Percentiles rank a stretch among this genome's conserved stretches.
phyloP scores from a whole-genome alignment of 2,888 invertebrate species.

The Camponotus fellah region DNA sequence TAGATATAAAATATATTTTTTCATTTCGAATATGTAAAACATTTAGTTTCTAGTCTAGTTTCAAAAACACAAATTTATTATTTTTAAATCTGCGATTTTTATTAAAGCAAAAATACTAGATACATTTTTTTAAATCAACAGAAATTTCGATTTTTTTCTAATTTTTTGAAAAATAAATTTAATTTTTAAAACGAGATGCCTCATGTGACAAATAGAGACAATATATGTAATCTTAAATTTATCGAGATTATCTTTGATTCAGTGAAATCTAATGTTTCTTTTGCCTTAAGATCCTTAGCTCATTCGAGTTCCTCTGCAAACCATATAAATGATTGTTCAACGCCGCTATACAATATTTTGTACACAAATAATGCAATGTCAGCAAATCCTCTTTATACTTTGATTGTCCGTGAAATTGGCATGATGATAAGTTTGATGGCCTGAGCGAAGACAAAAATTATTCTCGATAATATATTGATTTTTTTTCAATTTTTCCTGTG shows the following conservation, averaged over 20 bases:
- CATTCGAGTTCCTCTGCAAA: background rate
- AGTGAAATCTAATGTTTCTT: background rate
- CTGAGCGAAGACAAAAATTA: constrained; percentile 16
- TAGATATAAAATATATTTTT: constrained; percentile 2
- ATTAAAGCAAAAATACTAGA: too few relatives aligned
- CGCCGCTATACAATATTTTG: background rate
- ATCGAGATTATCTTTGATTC: background rate
- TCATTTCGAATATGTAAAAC: background rate
- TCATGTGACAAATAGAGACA: too few relatives aligned
- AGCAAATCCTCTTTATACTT: background rate
- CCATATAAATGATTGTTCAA: background rate
- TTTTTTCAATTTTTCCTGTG: constrained; percentile 37
- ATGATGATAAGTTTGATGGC: constrained; percentile 50
- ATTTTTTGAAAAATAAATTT: too few relatives aligned
- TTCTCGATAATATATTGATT: constrained; percentile 43
- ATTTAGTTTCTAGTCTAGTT: background rate
- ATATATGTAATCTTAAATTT: background rate
- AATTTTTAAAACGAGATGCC: too few relatives aligned
- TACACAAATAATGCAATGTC: background rate
- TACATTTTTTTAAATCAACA: too few relatives aligned
- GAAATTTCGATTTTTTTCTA: too few relatives aligned
- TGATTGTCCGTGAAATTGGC: background rate
- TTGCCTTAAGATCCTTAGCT: background rate
- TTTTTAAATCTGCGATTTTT: background rate
- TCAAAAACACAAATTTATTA: background rate